Conservation (phyloP, 2,888 invertebrate genomes). For the Saturnia pavonia region DNA sequence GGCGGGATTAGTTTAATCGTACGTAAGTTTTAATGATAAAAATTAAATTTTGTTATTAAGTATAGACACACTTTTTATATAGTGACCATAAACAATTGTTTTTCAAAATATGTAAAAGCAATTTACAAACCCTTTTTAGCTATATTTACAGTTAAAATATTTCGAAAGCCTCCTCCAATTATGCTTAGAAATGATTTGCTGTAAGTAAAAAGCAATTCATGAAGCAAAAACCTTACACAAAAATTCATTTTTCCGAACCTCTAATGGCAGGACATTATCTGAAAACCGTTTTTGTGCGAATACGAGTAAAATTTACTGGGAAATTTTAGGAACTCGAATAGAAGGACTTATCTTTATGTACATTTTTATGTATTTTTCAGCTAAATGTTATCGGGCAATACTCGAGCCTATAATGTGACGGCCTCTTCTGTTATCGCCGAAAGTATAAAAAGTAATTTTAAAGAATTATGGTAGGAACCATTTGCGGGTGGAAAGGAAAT, state of each 20-base stretch:
- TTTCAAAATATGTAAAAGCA: neutral
- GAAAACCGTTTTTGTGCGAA: constrained; percentile 67
- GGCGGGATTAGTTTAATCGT: constrained; percentile 44
- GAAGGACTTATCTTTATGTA: constrained; percentile 70
- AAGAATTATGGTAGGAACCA: constrained; percentile 59
- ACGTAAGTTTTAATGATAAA: constrained; percentile 37
- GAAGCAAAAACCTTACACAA: constrained; percentile 52
- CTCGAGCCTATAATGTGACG: constrained; percentile 55
- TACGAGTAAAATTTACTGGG: constrained; percentile 64
- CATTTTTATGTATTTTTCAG: constrained; percentile 68
- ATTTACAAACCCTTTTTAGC: constrained; percentile 7
- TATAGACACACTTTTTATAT: neutral
- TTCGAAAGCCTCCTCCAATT: constrained; percentile 35
- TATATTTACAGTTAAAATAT: constrained; percentile 11
- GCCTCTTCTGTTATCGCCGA: constrained; percentile 55
- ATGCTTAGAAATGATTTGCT: constrained; percentile 42
- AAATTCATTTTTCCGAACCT: constrained; percentile 61
- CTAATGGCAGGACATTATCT: constrained; percentile 70
- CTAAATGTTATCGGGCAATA: constrained; percentile 64
- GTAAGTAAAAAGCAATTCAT: constrained; percentile 46
- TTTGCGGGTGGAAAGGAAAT: constrained; percentile 46
- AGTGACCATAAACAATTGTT: neutral
- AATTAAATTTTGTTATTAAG: constrained; percentile 36
- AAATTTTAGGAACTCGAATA: constrained; percentile 58
- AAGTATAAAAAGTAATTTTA: constrained; percentile 61